phyloP scores from a whole-genome alignment of 2,888 invertebrate genomes.

The Ophion costatus region DNA sequence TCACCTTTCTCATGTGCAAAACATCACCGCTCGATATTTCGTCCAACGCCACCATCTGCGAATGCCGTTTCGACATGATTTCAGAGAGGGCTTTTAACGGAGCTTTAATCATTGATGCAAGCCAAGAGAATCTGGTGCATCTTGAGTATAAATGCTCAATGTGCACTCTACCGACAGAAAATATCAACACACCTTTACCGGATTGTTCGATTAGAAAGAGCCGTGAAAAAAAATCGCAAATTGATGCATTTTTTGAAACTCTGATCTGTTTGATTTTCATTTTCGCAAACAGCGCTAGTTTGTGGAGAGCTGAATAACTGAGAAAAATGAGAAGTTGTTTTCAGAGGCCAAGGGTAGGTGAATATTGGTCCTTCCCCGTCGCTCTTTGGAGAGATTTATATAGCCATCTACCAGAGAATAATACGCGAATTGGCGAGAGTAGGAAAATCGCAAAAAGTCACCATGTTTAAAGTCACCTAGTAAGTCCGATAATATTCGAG shows the following conservation, averaged over 20 bases:
- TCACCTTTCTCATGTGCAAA: constrained; percentile 36
- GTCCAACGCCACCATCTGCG: constrained; percentile 71
- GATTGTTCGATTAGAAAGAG: neutral
- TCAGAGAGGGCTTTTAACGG: neutral
- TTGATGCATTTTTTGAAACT: neutral
- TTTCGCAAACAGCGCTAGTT: neutral
- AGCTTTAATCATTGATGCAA: neutral
- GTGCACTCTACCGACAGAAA: neutral
- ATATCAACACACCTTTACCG: neutral
- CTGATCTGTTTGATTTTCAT: neutral
- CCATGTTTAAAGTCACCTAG: neutral
- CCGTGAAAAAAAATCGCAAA: neutral
- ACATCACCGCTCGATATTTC: constrained; percentile 67
- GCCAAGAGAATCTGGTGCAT: neutral
- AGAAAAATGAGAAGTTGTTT: neutral
- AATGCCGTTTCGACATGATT: constrained; percentile 4
- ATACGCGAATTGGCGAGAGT: too few species aligned
- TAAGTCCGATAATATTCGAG: neutral
- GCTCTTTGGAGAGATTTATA: too few species aligned
- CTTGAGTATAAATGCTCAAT: neutral
- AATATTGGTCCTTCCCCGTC: too few species aligned
- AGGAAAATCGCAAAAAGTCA: neutral
- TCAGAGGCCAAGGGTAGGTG: neutral
- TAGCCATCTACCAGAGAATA: too few species aligned
- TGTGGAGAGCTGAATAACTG: neutral